Evolutionary conservation across 2,888 invertebrate species (phyloP).

Genomic region (Geophilus truncorum): DNA sequence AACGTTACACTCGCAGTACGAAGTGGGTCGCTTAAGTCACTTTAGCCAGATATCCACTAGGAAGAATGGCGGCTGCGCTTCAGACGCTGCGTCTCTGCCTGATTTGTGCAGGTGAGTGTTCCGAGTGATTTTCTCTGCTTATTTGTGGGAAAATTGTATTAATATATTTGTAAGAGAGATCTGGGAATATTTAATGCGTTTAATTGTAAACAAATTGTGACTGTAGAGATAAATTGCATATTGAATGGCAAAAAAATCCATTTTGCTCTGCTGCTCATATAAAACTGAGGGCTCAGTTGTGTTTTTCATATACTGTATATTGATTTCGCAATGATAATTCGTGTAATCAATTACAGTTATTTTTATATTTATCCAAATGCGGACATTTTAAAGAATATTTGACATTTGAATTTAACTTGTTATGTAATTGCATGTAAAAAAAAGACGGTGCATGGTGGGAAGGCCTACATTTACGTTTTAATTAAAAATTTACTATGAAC

Average conservation of each 20-base stretch:
- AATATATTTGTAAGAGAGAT: background rate
- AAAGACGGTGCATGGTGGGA: background rate
- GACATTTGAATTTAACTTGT: too few relatives aligned
- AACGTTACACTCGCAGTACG: background rate
- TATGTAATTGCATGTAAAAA: too few relatives aligned
- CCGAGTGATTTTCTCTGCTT: background rate
- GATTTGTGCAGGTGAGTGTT: conserved; percentile 6
- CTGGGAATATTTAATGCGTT: background rate
- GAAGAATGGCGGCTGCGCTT: background rate
- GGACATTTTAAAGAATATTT: too few relatives aligned
- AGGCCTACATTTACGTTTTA: background rate
- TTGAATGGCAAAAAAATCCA: too few relatives aligned
- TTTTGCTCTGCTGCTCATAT: too few relatives aligned
- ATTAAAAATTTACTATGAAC: too few relatives aligned
- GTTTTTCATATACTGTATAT: background rate
- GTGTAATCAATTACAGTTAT: background rate
- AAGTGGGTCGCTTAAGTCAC: background rate
- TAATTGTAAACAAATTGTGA: too few relatives aligned
- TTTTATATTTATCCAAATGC: background rate
- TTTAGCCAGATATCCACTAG: background rate
- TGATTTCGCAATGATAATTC: background rate
- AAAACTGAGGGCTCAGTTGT: too few relatives aligned
- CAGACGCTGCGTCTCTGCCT: background rate
- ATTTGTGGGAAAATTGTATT: background rate
- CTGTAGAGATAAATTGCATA: too few relatives aligned